Evolutionary conservation across 2,113 vertebrate species (phyloP).

Genomic region (Canis aureus): DNA sequence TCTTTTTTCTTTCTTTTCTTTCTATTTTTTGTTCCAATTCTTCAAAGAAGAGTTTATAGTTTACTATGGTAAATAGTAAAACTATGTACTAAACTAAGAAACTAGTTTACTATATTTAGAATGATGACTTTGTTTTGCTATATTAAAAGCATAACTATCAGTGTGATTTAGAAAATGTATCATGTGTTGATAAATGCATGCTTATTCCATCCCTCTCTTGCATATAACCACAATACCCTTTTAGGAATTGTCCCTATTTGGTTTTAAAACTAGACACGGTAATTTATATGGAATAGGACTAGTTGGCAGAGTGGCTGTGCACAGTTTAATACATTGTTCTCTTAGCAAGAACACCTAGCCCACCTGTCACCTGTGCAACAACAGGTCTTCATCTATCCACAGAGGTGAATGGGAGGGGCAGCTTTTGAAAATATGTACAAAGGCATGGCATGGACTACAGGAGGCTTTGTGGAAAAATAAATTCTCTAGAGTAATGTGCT

Average conservation of each 20-base stretch:
- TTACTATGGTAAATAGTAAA: neutral
- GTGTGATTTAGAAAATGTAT: neutral
- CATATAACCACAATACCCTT: neutral
- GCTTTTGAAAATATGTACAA: neutral
- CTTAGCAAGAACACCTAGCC: fast-evolving
- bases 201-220: neutral
- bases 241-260: neutral
- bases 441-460: neutral
- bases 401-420: fast-evolving
- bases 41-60: neutral
- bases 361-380: fast-evolving
- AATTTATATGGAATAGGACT: neutral
- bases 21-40: neutral
- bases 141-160: neutral
- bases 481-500: neutral
- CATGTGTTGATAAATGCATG: neutral
- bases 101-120: neutral
- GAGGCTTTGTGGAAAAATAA: neutral
- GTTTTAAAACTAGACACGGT: neutral
- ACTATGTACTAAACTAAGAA: too few species aligned
- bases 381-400: neutral
- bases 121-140: neutral
- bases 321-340: neutral
- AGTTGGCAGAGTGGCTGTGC: neutral
- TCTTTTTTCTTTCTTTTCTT: neutral